Conservation (phyloP, 2,797 vertebrate genomes). For the Vespertilio murinus region DNA sequence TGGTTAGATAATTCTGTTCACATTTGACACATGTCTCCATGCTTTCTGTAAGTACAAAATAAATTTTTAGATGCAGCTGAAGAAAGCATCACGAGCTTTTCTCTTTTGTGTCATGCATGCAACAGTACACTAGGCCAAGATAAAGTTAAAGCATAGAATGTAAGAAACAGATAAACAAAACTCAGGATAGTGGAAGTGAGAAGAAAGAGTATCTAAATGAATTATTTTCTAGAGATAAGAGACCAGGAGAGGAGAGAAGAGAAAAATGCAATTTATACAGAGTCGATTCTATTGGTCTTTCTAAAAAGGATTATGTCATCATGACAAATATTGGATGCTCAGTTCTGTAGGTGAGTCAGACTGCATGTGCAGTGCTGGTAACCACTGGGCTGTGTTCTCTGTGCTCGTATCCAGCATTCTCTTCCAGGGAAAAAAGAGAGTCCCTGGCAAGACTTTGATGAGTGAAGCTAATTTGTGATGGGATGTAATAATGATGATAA, state of each 20-base stretch:
- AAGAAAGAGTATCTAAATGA: constrained; percentile 46
- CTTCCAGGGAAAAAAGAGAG: neutral
- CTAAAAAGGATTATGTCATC: constrained; percentile 66
- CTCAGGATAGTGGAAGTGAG: neutral
- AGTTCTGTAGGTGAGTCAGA: constrained; percentile 8
- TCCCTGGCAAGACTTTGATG: neutral
- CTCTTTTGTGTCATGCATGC: neutral
- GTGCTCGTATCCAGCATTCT: neutral
- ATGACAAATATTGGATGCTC: constrained; percentile 54
- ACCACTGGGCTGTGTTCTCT: neutral
- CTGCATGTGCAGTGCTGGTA: neutral
- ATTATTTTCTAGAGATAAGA: constrained; percentile 67
- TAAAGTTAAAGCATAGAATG: neutral
- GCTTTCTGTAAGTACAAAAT: neutral
- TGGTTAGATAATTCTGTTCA: neutral
- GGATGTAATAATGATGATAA: neutral
- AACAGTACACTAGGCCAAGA: neutral
- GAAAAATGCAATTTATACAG: constrained; percentile 55
- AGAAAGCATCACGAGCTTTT: constrained; percentile 12
- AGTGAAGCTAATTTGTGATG: constrained; percentile 15
- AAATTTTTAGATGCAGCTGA: neutral
- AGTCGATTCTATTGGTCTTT: constrained; percentile 62
- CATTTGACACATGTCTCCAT: constrained; percentile 6
- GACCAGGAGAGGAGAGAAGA: constrained; percentile 47
- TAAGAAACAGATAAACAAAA: constrained; percentile 37